phyloP scores from a whole-genome alignment of 2,113 vertebrate genomes.

The Apus apus region DNA sequence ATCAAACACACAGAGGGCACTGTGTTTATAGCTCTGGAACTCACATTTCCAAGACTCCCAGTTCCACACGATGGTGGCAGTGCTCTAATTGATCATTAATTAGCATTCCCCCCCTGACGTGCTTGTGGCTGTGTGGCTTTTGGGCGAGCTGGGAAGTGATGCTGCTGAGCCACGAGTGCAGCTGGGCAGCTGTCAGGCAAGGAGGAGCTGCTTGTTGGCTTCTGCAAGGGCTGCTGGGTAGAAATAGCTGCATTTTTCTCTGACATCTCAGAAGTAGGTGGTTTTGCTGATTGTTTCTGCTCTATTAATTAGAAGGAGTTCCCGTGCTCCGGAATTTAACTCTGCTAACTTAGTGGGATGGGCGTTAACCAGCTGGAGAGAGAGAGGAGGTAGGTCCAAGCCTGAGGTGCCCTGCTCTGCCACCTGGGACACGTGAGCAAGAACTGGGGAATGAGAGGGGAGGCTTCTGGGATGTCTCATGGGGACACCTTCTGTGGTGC shows the following conservation, averaged over 20 bases:
- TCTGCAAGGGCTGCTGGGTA: background rate
- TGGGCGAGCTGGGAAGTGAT: background rate
- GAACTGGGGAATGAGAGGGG: background rate
- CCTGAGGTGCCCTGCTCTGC: background rate
- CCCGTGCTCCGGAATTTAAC: background rate
- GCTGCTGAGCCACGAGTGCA: background rate
- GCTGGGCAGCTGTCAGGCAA: background rate
- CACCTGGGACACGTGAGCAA: background rate
- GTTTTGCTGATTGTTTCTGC: slow-evolving; percentile 31
- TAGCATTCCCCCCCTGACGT: background rate
- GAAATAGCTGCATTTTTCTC: background rate
- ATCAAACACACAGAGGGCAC: rapidly evolving
- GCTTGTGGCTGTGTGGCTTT: background rate
- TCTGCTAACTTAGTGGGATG: background rate
- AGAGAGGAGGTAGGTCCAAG: background rate
- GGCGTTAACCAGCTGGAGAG: background rate
- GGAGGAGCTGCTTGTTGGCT: background rate
- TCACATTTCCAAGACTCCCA: rapidly evolving
- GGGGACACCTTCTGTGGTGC: background rate
- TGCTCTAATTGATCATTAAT: background rate
- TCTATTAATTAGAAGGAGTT: slow-evolving; percentile 13
- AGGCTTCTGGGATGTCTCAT: background rate
- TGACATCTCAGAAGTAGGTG: background rate
- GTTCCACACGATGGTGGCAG: background rate
- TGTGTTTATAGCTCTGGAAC: background rate